Conservation (phyloP, 2,888 invertebrate species). For the Amphipoea oculea region DNA sequence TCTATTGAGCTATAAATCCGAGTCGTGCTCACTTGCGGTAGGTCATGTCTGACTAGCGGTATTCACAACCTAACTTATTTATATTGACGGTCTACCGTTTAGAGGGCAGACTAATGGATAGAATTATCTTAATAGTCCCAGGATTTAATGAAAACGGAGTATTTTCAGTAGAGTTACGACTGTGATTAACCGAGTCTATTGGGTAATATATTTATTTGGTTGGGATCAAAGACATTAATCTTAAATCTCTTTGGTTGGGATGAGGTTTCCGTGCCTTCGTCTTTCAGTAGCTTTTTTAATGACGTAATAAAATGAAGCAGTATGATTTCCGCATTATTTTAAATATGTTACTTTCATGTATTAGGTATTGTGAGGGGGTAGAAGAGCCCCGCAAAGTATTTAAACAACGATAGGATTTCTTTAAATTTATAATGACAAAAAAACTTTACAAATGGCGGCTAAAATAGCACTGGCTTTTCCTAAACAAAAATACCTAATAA, state of each 20-base stretch:
- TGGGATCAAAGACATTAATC: background rate
- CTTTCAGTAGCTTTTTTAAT: background rate
- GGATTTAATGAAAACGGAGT: constrained; percentile 48
- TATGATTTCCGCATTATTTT: background rate
- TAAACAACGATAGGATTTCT: too few species aligned
- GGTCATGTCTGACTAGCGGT: constrained; percentile 58
- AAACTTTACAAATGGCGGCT: too few species aligned
- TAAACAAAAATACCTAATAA: too few species aligned
- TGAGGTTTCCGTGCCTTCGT: background rate
- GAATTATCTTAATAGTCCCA: constrained; percentile 52
- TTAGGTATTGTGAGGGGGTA: too few species aligned
- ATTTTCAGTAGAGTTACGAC: constrained; percentile 32
- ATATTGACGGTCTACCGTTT: constrained; percentile 35
- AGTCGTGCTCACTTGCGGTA: constrained; percentile 59
- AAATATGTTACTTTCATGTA: too few species aligned
- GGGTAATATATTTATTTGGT: constrained; percentile 6
- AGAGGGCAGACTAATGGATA: constrained; percentile 35
- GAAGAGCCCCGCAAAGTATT: too few species aligned
- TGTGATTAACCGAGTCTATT: constrained; percentile 20
- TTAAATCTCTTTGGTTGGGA: background rate
- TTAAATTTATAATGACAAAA: too few species aligned
- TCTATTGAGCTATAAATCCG: constrained; percentile 59
- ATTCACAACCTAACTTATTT: constrained; percentile 52
- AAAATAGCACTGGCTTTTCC: too few species aligned
- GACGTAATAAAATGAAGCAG: background rate